These are phyloP conservation scores for Xylota sylvarum DNA, from an alignment of 2,888 invertebrate genomes.

Conservation along the genomic window DNA sequence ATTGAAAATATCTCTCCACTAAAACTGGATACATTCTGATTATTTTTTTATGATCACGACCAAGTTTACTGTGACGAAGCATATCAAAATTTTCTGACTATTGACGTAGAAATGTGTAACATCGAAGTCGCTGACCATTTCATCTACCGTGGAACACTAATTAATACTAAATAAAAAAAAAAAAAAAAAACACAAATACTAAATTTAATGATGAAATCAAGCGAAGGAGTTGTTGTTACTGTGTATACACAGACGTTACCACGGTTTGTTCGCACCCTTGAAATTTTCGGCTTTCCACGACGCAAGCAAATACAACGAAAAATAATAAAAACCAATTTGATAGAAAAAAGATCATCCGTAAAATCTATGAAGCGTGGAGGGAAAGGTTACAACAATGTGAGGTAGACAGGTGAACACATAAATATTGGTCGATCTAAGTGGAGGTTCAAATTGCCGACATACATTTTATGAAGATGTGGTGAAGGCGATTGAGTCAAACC, in stretches of 20 bases:
- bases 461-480: not conserved
- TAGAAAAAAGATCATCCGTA: constrained; percentile 11
- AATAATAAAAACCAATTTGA: constrained; percentile 17
- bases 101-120: constrained; percentile 27
- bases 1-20: not conserved
- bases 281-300: constrained; percentile 14
- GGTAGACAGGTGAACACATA: not conserved
- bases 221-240: not conserved
- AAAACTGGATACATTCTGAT: not conserved
- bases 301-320: not conserved
- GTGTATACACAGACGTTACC: constrained; percentile 3
- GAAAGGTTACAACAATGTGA: constrained; percentile 18
- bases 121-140: constrained; percentile 13
- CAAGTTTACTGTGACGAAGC: constrained; percentile 16
- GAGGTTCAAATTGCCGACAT: not conserved
- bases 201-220: constrained; percentile 22
- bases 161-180: constrained; percentile 14
- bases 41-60: not conserved
- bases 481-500: too few relatives aligned
- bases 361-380: constrained; percentile 19
- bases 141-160: constrained; percentile 22
- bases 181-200: constrained; percentile 4
- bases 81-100: constrained; percentile 5
- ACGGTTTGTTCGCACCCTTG: constrained; percentile 30
- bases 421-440: not conserved